A percentile compares a stretch with the other conserved stretches of the same genome.
Evolutionary conservation across 2,113 vertebrate species (phyloP).

Genomic region (Pedionomus torquatus): DNA sequence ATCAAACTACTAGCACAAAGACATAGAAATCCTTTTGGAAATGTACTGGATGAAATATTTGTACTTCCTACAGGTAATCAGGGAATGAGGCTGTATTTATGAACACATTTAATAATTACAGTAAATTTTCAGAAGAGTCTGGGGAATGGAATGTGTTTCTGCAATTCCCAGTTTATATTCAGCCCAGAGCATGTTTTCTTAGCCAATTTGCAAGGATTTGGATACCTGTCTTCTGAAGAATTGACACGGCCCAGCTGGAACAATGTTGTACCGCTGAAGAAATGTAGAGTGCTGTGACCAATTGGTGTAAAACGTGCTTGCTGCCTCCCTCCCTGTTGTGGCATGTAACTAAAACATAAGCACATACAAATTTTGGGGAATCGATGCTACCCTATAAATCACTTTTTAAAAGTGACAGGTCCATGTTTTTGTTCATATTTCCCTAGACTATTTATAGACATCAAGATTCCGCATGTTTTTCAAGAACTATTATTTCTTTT

Average conservation of each 20-base stretch:
- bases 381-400: not conserved
- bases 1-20: not conserved
- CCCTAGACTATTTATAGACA: not conserved
- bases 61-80: not conserved
- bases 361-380: not conserved
- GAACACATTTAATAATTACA: not conserved
- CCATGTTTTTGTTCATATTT: not conserved
- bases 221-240: not conserved
- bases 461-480: not conserved
- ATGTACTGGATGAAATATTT: not conserved
- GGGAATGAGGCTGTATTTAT: not conserved
- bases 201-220: not conserved
- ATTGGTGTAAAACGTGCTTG: not conserved
- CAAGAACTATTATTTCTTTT: not conserved
- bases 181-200: not conserved
- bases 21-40: not conserved
- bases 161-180: not conserved
- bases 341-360: not conserved
- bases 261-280: not conserved
- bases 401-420: not conserved
- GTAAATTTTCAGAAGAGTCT: not conserved
- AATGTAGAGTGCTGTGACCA: not conserved
- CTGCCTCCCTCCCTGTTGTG: not conserved
- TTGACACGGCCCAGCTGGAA: not conserved
- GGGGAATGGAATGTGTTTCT: not conserved